Base-by-base conservation (phyloP, 1,140 invertebrate genomes). In the Lucilia sericata region DNA sequence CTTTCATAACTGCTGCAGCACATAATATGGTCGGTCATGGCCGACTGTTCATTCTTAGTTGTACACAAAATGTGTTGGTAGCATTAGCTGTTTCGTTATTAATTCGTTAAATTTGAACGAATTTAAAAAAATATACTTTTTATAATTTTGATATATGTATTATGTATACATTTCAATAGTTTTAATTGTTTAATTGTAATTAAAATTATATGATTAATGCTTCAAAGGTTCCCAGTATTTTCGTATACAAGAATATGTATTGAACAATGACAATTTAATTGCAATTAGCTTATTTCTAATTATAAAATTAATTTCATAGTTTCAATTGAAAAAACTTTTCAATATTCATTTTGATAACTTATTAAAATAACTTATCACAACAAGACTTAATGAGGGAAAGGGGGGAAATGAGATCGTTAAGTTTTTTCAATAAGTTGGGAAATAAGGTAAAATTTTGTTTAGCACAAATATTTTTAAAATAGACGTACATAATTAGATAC, bases 251-350 rank as follows among this genome's bases (percentile, higher is more conserved):
- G 51, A 55, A 55, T n/a, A 12, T 1, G 2, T 25, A 25, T 70
- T 1, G 21, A 70, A 70, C 65, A 70, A 70, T 70, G n/a, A 70
- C n/a, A 70, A 21, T 70, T 70, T 70, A 70, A 70, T 70, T 70
- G 65, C 65, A 70, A 70, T 70, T 70, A 70, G 65, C 21, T 19
- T 70, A 2, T 9, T 21, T 70, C 65, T 70, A 70, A 70, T 70
- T 70, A 70, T 70, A 70, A 70, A 70, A 25, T 21, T 25, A 70
- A 21, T 19, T 21, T 70, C 5, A 70, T 25, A 21, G 19, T 70
- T 21, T 70, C 21, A 70, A 70, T n/a, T 25, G n/a, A 70, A 70
- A 30, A 60, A 60, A 70, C n/a, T 70, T 21, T 70, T 70, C 65
- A 70, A 70, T 25, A 70, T 70, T 70, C 65, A 70, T 21, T 21